Evolutionary conservation across 2,113 vertebrate species (phyloP).

Genomic region (Phyllostomus discolor): DNA sequence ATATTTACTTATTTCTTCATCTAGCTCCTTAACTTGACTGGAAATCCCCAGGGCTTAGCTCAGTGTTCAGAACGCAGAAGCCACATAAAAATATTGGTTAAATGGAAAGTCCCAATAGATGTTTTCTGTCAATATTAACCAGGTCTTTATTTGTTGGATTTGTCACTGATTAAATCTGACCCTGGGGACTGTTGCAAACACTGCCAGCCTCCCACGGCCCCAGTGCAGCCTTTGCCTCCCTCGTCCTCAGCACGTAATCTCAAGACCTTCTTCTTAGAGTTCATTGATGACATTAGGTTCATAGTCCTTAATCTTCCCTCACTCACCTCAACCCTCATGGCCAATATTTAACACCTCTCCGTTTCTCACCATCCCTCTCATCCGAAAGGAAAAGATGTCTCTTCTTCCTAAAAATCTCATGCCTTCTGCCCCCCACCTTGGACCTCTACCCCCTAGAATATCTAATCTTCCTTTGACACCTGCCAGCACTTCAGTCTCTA

Average conservation of each 20-base stretch:
- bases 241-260: neutral
- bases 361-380: neutral
- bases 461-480: neutral
- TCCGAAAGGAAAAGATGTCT: neutral
- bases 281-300: neutral
- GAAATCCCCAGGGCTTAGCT: neutral
- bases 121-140: neutral
- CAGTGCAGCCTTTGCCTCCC: neutral
- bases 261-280: neutral
- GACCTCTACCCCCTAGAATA: neutral
- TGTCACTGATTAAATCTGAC: neutral
- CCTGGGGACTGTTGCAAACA: neutral
- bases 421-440: neutral
- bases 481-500: neutral
- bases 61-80: neutral
- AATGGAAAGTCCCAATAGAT: neutral
- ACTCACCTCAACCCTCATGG: neutral
- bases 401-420: neutral
- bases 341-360: neutral
- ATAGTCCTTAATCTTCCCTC: neutral
- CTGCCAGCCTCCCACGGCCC: neutral
- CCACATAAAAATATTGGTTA: neutral
- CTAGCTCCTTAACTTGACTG: neutral
- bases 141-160: neutral
- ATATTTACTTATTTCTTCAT: conserved; percentile 16